These are phyloP conservation scores for Madoqua kirkii DNA, from an alignment of 2,113 vertebrate genomes.

Conservation along the genomic window DNA sequence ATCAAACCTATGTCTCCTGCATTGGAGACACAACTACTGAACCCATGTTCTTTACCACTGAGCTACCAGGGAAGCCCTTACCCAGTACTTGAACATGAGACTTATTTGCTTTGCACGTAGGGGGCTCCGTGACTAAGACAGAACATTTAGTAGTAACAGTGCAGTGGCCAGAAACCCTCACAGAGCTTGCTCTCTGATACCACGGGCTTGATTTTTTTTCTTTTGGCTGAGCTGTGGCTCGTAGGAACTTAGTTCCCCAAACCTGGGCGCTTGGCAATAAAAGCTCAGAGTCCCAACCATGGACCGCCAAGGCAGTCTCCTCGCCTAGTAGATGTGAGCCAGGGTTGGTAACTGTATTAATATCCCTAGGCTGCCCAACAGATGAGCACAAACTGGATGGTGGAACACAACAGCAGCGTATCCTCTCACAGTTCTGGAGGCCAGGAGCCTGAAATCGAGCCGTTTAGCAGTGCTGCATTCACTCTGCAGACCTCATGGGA, in stretches of 20 bases:
- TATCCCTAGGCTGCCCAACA: not conserved
- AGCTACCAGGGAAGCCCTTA: not conserved
- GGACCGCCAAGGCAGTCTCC: not conserved
- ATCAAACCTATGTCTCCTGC: not conserved
- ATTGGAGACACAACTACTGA: not conserved
- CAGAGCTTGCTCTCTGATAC: not conserved
- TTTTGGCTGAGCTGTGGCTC: not conserved
- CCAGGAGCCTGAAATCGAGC: not conserved
- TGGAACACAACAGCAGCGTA: not conserved
- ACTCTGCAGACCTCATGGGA: not conserved
- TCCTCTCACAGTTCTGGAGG: not conserved
- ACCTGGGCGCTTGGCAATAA: not conserved
- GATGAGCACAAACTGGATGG: not conserved
- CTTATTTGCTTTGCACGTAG: not conserved
- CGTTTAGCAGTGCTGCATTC: not conserved
- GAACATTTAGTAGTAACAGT: not conserved
- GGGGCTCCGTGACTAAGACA: not conserved
- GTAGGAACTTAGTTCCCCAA: not conserved
- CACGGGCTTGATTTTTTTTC: not conserved
- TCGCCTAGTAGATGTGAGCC: not conserved
- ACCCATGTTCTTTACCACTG: not conserved
- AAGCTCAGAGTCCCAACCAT: not conserved
- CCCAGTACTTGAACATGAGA: not conserved
- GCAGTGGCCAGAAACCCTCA: not conserved
- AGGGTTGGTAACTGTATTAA: not conserved